Base-by-base conservation (phyloP, 2,113 vertebrate genomes). In the Cinclus cinclus region DNA sequence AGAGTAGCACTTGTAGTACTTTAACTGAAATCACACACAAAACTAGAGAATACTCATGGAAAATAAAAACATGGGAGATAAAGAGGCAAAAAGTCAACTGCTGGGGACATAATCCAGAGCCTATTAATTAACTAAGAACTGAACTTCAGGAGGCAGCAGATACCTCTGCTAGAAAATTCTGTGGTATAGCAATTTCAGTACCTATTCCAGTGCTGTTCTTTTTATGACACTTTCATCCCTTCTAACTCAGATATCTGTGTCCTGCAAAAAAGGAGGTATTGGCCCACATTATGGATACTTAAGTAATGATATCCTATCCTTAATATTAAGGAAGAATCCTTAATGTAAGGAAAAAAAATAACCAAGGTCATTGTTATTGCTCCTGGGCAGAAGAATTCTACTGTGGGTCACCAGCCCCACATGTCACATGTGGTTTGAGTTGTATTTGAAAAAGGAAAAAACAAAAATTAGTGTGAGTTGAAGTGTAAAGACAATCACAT, bases 361-460 rank as follows among this genome's bases (percentile, higher is more conserved):
- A 35, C 1, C 10, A 7, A 56, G 5, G 5, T 41, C 28, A 30
- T 52, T 30, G 14, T 5, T 74, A 13, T 24, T 80, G 10, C 37
- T 69, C 28, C 31, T 37, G 77, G 41, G 14, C 28, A 53, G 41
- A 56, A 87, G 49, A 8, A 68, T 58, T 53, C 33, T 41, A 5
- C n/a, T 49, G 7, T 24, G 25, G 7, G 33, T n/a, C 44, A 44
- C 16, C 24, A 50, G 47, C 10, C 65, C 35, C 18, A n/a, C 1
- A 3, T 2, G 4, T 50, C 24, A 13, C 7, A 33, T 11, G 11
- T 18, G 27, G 7, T n/a, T 52, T 2, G 1, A 84, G 5, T 1
- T 35, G 3, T 22, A 33, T 39, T 49, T 52, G 22, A 31, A 63
- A 75, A 89, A 58, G 1, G 2, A 11, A 35, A 42, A 42, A 30